These are phyloP conservation scores for Lucinisca nassula DNA, from an alignment of 2,888 invertebrate species.

Conservation along the genomic window DNA sequence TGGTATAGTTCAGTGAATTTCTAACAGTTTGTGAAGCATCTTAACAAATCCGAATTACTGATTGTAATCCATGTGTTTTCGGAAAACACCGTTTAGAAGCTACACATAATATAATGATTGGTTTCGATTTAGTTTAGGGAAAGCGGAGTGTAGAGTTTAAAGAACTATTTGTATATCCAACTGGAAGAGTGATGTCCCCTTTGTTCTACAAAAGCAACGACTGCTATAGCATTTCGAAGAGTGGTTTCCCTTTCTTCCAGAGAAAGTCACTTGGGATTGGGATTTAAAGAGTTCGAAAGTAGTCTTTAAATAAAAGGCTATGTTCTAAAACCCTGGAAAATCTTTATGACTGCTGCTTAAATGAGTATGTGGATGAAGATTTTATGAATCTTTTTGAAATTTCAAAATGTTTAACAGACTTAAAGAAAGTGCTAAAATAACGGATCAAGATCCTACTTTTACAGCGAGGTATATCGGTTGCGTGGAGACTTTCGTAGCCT, in stretches of 20 bases:
- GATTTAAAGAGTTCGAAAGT: background rate
- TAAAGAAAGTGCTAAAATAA: conserved; percentile 81
- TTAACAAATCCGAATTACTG: too few species aligned
- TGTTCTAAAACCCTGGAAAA: background rate
- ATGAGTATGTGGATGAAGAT: background rate
- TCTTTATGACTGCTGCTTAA: background rate
- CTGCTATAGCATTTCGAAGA: background rate
- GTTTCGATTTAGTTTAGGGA: too few species aligned
- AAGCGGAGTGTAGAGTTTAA: too few species aligned
- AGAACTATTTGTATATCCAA: too few species aligned
- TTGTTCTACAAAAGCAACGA: too few species aligned
- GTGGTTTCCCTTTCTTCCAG: background rate
- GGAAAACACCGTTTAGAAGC: too few species aligned
- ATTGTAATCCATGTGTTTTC: too few species aligned
- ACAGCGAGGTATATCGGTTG: conserved; percentile 81
- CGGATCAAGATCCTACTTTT: conserved; percentile 82
- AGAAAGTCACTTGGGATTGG: background rate
- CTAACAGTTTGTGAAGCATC: too few species aligned
- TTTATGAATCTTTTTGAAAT: background rate
- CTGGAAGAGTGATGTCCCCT: too few species aligned
- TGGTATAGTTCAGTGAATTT: too few species aligned
- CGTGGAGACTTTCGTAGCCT: conserved; percentile 79
- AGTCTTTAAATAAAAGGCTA: background rate
- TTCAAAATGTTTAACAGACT: conserved; percentile 76
- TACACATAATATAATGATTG: too few species aligned